Base-by-base conservation (phyloP, 1,140 invertebrate genomes). In the Neomicropteryx cornuta region DNA sequence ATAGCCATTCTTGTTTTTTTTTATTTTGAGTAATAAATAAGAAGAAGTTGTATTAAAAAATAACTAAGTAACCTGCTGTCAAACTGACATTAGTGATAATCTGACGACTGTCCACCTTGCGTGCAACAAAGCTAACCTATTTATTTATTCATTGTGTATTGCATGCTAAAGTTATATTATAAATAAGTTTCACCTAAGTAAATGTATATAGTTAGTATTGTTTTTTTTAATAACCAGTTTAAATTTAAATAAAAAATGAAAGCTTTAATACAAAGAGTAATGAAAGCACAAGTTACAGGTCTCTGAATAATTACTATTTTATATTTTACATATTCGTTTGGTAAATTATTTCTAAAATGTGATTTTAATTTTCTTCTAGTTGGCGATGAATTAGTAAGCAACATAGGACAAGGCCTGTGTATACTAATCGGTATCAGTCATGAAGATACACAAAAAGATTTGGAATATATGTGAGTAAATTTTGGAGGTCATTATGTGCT, bases 371-470 rank as follows among this genome's bases (percentile, higher is more conserved):
- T 38, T 51, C 55, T 70, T 73, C 43, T 56, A 90, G 88, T 91
- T 45, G 75, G 81, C 46, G 81, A 75, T 47, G 75, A 87, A 64
- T 39, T 85, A 35, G 71, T 91, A n/a, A 85, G 79, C 52, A 79
- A 71, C 43, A 91, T 96, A 53, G 83, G 79, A 14, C 73, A 75
- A 64, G 91, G 91, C 23, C 53, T 94, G 1, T 93, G 87, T 62
- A 77, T 94, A 19, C 67, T 95, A 30, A 70, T 96, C 44, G 91
- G 91, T 17, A 87, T 95, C 36, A 79, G 77, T 38, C 71, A 70
- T 50, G 73, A 76, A 52, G 91, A 95, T 50, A 83, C 77, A 2
- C 52, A 59, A 31, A 77, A 76, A 43, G 90, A 95, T 67, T 76
- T 87, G 32, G 83, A 93, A 52, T 93, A 83, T 51, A 81, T 94